phyloP scores from a whole-genome alignment of 2,888 invertebrate genomes.

The Leucania comma region DNA sequence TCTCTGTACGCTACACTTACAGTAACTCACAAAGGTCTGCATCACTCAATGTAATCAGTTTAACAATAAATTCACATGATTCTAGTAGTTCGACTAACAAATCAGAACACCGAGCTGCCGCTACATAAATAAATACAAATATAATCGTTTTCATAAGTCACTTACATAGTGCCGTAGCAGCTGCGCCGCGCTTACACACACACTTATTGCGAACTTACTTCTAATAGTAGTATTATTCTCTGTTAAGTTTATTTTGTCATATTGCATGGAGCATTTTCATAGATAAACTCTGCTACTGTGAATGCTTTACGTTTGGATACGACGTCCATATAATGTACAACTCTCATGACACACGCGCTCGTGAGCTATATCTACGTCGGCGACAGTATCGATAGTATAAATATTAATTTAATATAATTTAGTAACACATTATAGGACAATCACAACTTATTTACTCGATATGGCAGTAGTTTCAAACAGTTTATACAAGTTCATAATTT shows the following conservation, averaged over 20 bases:
- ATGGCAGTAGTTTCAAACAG: slow-evolving; percentile 47
- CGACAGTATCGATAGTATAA: slow-evolving; percentile 18
- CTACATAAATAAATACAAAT: slow-evolving; percentile 27
- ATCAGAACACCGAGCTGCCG: slow-evolving; percentile 33
- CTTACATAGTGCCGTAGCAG: neutral
- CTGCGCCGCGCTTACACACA: neutral
- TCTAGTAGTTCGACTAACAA: slow-evolving; percentile 36
- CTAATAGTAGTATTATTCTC: slow-evolving; percentile 15
- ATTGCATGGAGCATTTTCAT: slow-evolving; percentile 7
- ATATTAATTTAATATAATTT: slow-evolving; percentile 24
- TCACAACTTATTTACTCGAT: slow-evolving; percentile 43
- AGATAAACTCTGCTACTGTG: slow-evolving; percentile 9
- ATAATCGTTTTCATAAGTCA: slow-evolving; percentile 4
- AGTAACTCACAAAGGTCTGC: slow-evolving; percentile 4
- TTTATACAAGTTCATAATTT: slow-evolving; percentile 28
- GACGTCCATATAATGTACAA: neutral
- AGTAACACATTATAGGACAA: slow-evolving; percentile 37
- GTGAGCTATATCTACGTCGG: slow-evolving; percentile 6
- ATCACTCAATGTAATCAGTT: slow-evolving; percentile 1
- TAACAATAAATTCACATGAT: neutral
- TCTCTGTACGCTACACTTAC: slow-evolving; percentile 13
- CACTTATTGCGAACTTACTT: slow-evolving; percentile 5
- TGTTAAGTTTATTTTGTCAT: slow-evolving; percentile 15
- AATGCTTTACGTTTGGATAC: slow-evolving; percentile 6
- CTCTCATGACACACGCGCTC: slow-evolving; percentile 11